Evolutionary conservation across 30 jellyfish, hydroid and myxozoan genomes (phyloP).

Genomic region (Catostylus mosaicus): DNA sequence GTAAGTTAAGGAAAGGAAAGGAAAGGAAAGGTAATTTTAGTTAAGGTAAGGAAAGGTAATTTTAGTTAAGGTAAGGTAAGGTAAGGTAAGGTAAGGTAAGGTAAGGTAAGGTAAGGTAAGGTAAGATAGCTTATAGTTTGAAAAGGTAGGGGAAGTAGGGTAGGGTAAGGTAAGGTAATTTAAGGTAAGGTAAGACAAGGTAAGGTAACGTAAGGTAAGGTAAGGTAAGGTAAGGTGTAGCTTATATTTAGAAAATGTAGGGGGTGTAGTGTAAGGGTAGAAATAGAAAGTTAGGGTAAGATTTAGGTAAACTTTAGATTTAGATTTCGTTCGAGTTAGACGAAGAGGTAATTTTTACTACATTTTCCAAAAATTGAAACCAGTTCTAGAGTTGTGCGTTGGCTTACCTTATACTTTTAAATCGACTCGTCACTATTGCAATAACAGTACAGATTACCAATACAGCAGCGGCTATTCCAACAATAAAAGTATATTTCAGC

Average conservation of each 20-base stretch:
- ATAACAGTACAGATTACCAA: constrained; percentile 41
- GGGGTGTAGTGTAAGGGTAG: too few relatives aligned
- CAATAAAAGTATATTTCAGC: constrained; percentile 24
- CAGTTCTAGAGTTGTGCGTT: background rate
- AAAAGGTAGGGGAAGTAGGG: background rate
- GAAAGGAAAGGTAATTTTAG: background rate
- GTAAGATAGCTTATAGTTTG: background rate
- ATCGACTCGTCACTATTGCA: constrained; percentile 32
- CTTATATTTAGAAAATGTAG: too few relatives aligned
- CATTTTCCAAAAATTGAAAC: too few relatives aligned
- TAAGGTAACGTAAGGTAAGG: background rate
- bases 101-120: background rate
- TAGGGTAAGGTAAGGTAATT: background rate
- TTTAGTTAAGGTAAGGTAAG: background rate
- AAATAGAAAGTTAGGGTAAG: too few relatives aligned
- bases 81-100: background rate
- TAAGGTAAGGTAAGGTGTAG: background rate
- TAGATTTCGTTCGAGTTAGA: too few relatives aligned
- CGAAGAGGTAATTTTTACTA: too few relatives aligned
- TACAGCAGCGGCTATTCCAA: constrained; percentile 44
- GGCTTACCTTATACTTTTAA: constrained; percentile 37
- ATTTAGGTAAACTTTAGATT: too few relatives aligned
- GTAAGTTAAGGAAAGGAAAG: background rate
- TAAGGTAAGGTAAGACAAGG: background rate
- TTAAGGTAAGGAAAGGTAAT: background rate